phyloP scores from a whole-genome alignment of 2,888 invertebrate genomes.

The Drosophila meridiana region DNA sequence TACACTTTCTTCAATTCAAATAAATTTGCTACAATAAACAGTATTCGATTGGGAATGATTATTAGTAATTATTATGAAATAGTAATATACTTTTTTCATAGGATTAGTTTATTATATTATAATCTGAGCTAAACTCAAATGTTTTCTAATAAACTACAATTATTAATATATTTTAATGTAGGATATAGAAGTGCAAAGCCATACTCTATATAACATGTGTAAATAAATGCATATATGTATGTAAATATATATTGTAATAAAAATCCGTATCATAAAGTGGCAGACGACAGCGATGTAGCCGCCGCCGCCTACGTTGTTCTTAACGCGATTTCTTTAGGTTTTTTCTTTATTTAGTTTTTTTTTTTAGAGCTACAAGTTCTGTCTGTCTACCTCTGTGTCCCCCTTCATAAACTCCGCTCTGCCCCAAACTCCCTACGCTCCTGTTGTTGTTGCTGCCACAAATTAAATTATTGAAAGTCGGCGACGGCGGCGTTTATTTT shows the following conservation, averaged over 20 bases:
- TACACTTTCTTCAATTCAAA: too few relatives aligned
- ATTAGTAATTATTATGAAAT: too few relatives aligned
- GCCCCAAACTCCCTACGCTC: background rate
- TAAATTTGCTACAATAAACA: too few relatives aligned
- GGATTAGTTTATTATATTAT: too few relatives aligned
- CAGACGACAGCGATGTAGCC: constrained; percentile 22
- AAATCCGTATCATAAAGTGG: constrained; percentile 38
- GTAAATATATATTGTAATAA: constrained; percentile 9
- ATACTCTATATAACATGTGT: background rate
- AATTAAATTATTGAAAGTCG: constrained; percentile 79
- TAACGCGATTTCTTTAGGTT: constrained; percentile 52
- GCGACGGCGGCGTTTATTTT: constrained; percentile 66
- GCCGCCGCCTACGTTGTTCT: constrained; percentile 52
- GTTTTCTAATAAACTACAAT: background rate
- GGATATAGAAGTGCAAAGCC: background rate
- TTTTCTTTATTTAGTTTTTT: constrained; percentile 11
- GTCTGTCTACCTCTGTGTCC: constrained; percentile 3
- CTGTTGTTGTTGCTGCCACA: constrained; percentile 58
- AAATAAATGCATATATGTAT: background rate
- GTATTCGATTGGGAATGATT: too few relatives aligned
- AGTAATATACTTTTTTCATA: too few relatives aligned
- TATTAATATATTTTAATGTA: background rate
- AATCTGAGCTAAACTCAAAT: background rate
- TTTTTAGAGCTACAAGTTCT: constrained; percentile 38
- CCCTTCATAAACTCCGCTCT: background rate